These are phyloP conservation scores for Trissoscelio sp. DNA, from an alignment of 2,888 invertebrate genomes.

Conservation along the genomic window DNA sequence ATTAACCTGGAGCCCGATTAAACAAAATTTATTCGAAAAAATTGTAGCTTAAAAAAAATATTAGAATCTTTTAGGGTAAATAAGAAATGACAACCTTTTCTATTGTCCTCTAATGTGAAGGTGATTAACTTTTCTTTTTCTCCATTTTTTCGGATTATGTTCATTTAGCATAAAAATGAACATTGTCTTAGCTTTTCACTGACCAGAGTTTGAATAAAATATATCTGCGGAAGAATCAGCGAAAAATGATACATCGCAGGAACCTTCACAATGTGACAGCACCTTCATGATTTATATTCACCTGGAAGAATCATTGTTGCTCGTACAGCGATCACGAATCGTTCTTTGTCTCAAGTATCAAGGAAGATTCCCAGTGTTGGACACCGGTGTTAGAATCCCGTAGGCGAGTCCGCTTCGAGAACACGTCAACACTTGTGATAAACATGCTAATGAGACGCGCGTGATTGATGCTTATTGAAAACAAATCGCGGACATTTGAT, in stretches of 20 bases:
- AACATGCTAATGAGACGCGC: slow-evolving; percentile 65
- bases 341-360: slow-evolving; percentile 60
- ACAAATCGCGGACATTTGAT: slow-evolving; percentile 41
- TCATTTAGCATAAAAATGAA: too few species aligned
- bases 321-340: slow-evolving; percentile 60
- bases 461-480: slow-evolving; percentile 66
- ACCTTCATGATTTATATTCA: slow-evolving; percentile 64
- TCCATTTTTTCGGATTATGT: too few species aligned
- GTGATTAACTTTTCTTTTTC: too few species aligned
- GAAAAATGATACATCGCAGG: slow-evolving; percentile 63
- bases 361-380: slow-evolving; percentile 47
- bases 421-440: slow-evolving; percentile 65
- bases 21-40: too few species aligned
- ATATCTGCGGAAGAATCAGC: slow-evolving; percentile 55
- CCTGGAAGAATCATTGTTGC: slow-evolving; percentile 63
- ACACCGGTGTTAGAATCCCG: slow-evolving; percentile 53
- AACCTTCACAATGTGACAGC: slow-evolving; percentile 57
- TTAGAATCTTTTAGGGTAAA: too few species aligned
- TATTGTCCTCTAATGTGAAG: too few species aligned
- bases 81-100: too few species aligned
- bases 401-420: slow-evolving; percentile 54
- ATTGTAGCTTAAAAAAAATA: too few species aligned
- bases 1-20: too few species aligned
- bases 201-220: slow-evolving; percentile 18
- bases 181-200: slow-evolving; percentile 1